Percentiles rank a stretch among this genome's conserved stretches.
phyloP scores from a whole-genome alignment of 2,797 vertebrate genomes.

The Luscinia megarhynchos region DNA sequence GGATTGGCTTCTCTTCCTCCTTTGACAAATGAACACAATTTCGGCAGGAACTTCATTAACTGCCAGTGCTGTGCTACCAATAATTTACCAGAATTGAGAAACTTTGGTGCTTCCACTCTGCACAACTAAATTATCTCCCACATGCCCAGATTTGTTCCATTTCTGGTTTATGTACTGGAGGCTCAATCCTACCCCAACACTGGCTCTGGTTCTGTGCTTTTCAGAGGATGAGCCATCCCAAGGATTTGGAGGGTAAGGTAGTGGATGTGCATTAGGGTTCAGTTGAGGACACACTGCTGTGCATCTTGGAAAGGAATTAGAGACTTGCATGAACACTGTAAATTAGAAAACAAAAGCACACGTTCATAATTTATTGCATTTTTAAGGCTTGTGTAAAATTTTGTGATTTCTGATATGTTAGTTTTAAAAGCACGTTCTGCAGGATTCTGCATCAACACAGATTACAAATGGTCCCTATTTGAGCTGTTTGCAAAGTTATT shows the following conservation, averaged over 20 bases:
- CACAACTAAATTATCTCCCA: conserved; percentile 10
- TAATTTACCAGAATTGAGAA: conserved; percentile 34
- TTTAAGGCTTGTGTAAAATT: neutral
- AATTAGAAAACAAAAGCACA: conserved; percentile 14
- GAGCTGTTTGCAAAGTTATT: neutral
- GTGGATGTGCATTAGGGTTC: neutral
- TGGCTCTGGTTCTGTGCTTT: conserved; percentile 9
- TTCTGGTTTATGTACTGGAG: neutral
- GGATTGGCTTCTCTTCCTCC: neutral
- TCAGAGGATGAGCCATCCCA: neutral
- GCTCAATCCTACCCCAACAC: neutral
- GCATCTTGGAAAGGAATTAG: conserved; percentile 20
- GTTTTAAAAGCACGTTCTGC: neutral
- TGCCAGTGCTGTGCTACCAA: conserved; percentile 3
- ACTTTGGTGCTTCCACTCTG: conserved; percentile 18
- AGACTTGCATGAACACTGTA: neutral
- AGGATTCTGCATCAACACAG: neutral
- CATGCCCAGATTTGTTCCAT: conserved; percentile 47
- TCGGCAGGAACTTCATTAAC: neutral
- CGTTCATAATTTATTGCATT: neutral
- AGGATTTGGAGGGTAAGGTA: neutral
- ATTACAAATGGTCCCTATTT: neutral
- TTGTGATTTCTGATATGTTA: neutral
- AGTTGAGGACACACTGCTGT: neutral
- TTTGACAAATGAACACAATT: conserved; percentile 43